Base-by-base conservation (phyloP, 2,888 invertebrate species). In the Nephrotoma appendiculata region DNA sequence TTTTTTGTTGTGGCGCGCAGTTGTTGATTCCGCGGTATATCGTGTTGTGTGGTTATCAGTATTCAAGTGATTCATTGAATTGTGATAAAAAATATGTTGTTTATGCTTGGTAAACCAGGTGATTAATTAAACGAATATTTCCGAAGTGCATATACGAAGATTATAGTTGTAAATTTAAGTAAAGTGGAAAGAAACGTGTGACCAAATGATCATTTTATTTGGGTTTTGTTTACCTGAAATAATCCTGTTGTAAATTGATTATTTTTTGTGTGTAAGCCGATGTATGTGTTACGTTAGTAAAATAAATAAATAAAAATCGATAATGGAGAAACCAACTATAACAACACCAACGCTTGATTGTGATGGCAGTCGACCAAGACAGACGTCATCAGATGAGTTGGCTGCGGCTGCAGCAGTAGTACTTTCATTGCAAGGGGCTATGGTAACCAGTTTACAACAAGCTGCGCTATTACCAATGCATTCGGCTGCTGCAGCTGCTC, bases 371-470 rank as follows among this genome's bases (percentile, higher is more conserved):
- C 31, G 86, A 12, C 31, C 87, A 83, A 44, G 83, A 41, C 41
- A 44, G 86, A 89, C 90, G 84, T 91, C 92, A 91, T 90, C 93
- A 91, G 90, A 93, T 92, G 91, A 94, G 93, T 89, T 94, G 92
- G 91, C 92, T 88, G 92, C 92, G 71, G 92, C 92, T 87, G 94
- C 94, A 86, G 94, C 95, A 88, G 96, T 96, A 86, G 96, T 96
- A 48, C 93, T 96, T 88, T 95, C 96, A 12, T 92, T 97, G 86
- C 97, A 97, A 91, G 96, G 96, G 90, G 96, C 96, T 7, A 95
- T 97, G 94, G 95, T 97, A 92, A 96, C 95, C 89, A 96, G 96
- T 9, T 92, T 97, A 88, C 96, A 96, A 90, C 96, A 96, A 90
- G 97, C 96, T 0, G 96, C 96, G 0, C 92, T 97, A 41, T 91